These are phyloP conservation scores for Petromus typicus DNA, from an alignment of 2,113 vertebrate genomes.

Conservation along the genomic window DNA sequence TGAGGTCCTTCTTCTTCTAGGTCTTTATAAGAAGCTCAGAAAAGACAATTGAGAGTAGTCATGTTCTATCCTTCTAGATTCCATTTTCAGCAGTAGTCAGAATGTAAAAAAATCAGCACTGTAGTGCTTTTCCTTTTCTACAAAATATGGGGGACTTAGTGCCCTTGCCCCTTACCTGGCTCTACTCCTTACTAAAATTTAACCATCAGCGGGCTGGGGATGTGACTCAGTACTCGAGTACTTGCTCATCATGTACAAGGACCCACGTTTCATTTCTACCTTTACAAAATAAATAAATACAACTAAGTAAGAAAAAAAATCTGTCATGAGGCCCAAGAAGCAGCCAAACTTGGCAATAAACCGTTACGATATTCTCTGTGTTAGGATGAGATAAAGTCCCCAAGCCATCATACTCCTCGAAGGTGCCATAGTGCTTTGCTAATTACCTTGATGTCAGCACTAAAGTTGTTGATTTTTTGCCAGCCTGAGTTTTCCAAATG, in stretches of 20 bases:
- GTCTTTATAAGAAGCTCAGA: neutral
- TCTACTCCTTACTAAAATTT: constrained; percentile 10
- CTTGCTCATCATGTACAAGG: neutral
- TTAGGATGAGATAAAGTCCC: neutral
- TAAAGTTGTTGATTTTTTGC: constrained; percentile 97
- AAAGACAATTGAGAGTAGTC: constrained; percentile 33
- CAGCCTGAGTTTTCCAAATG: constrained; percentile 95
- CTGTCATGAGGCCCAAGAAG: neutral
- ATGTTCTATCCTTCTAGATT: neutral
- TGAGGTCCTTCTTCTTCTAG: neutral
- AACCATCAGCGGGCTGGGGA: too few species aligned
- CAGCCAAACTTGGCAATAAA: neutral
- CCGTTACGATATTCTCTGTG: neutral
- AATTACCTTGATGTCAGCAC: constrained; percentile 95
- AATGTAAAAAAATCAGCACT: neutral
- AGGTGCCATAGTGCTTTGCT: neutral
- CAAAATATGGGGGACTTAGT: neutral
- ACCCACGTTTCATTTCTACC: neutral
- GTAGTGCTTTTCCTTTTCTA: neutral
- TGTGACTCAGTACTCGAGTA: neutral
- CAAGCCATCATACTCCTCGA: neutral
- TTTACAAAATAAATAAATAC: neutral
- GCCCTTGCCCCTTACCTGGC: neutral
- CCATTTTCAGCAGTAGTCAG: neutral
- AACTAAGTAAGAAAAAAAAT: neutral